Evolutionary conservation across 2,113 vertebrate species (phyloP).

Genomic region (Caranx melampygus): DNA sequence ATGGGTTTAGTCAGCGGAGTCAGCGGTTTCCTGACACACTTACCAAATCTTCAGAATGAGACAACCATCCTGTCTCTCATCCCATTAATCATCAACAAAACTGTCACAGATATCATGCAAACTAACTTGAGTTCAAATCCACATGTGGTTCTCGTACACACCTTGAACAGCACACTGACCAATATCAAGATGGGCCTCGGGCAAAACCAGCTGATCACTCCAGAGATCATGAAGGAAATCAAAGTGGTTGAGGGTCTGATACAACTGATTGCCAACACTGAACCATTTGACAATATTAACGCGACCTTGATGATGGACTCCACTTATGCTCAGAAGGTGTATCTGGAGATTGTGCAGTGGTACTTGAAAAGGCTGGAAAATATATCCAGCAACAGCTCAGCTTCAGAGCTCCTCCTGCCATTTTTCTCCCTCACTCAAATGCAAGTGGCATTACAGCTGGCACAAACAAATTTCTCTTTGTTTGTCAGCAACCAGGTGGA

Average conservation of each 20-base stretch:
- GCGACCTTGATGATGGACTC: slow-evolving; percentile 48
- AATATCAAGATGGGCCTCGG: slow-evolving; percentile 73
- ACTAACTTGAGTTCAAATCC: slow-evolving; percentile 41
- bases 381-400: slow-evolving; percentile 64
- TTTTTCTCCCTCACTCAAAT: slow-evolving; percentile 70
- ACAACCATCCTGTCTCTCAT: slow-evolving; percentile 62
- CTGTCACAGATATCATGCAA: slow-evolving; percentile 42
- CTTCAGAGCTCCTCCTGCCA: slow-evolving; percentile 61
- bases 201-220: slow-evolving; percentile 56
- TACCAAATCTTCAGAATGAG: slow-evolving; percentile 63
- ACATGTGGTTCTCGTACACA: slow-evolving; percentile 21
- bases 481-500: slow-evolving; percentile 62
- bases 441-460: slow-evolving; percentile 63
- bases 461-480: slow-evolving; percentile 65
- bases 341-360: slow-evolving; percentile 74
- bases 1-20: slow-evolving; percentile 59
- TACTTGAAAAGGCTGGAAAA: slow-evolving; percentile 79
- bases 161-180: slow-evolving; percentile 58
- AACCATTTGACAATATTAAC: slow-evolving; percentile 61
- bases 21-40: slow-evolving; percentile 56
- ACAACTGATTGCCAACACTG: slow-evolving; percentile 42
- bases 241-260: slow-evolving; percentile 74
- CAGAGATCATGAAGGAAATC: slow-evolving; percentile 76
- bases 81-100: slow-evolving; percentile 53
- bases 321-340: slow-evolving; percentile 46